phyloP scores from a whole-genome alignment of 1,140 invertebrate species.

The Nymphalis io region DNA sequence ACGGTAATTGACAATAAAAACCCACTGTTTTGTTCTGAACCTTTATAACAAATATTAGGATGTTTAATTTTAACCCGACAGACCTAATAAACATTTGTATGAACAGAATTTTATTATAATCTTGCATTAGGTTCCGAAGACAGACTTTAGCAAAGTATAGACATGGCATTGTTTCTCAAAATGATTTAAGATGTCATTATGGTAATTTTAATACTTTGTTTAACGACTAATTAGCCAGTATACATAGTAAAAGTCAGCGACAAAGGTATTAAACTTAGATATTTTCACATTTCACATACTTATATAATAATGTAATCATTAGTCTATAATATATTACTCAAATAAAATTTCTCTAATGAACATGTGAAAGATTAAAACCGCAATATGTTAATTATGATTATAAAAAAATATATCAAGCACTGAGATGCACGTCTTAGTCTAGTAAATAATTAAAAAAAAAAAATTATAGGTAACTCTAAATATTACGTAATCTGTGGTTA shows the following conservation, averaged over 20 bases:
- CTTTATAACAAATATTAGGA: constrained; percentile 49
- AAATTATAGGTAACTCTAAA: constrained; percentile 6
- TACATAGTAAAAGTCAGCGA: no score
- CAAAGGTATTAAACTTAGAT: no score
- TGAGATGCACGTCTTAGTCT: no score
- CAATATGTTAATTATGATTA: no score
- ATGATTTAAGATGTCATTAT: neutral
- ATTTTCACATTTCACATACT: no score
- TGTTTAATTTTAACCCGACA: constrained; percentile 53
- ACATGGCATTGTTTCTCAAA: neutral
- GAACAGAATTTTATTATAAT: constrained; percentile 47
- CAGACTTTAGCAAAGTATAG: constrained; percentile 10
- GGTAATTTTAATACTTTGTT: no score
- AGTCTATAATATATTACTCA: no score
- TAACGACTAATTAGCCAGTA: no score
- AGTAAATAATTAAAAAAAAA: neutral
- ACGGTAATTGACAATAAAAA: neutral
- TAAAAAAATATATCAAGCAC: no score
- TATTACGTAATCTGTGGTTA: constrained; percentile 30
- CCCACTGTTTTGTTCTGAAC: constrained; percentile 16
- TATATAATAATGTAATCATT: no score
- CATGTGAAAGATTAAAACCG: no score
- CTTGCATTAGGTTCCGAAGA: constrained; percentile 13
- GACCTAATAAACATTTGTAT: constrained; percentile 59
- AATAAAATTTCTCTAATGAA: no score